These are phyloP conservation scores for Eupeodes latifasciatus DNA, from an alignment of 2,888 invertebrate genomes.

Conservation along the genomic window DNA sequence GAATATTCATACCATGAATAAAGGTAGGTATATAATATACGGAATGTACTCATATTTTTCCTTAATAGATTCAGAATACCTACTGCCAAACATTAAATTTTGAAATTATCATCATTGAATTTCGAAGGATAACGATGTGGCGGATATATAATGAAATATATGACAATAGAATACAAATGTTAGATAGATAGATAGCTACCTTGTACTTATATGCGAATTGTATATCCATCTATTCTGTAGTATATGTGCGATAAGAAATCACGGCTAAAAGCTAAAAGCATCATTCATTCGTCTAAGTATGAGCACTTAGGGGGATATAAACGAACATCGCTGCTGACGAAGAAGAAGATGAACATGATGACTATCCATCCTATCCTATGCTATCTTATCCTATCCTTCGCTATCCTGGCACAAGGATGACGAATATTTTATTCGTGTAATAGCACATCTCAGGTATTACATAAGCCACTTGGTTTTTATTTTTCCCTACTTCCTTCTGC, in stretches of 20 bases:
- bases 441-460: conserved; percentile 71
- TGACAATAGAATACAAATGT: conserved; percentile 26
- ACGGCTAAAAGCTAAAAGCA: conserved; percentile 74
- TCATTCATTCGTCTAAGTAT: conserved; percentile 74
- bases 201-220: not conserved
- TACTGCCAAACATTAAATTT: conserved; percentile 66
- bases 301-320: conserved; percentile 73
- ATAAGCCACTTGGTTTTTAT: conserved; percentile 71
- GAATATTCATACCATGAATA: conserved; percentile 6
- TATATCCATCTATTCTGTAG: conserved; percentile 11
- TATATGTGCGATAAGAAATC: conserved; percentile 55
- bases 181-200: conserved; percentile 11
- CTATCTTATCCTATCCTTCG: no score
- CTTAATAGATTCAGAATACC: conserved; percentile 57
- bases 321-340: conserved; percentile 68
- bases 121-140: conserved; percentile 31
- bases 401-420: conserved; percentile 60
- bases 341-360: conserved; percentile 49
- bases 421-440: conserved; percentile 74
- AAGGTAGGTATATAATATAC: not conserved
- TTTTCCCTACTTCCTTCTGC: conserved; percentile 56
- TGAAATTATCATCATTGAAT: conserved; percentile 68
- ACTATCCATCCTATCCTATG: conserved; percentile 2
- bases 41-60: conserved; percentile 46
- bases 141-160: conserved; percentile 55